Conservation (phyloP, 2,888 invertebrate species). For the Ennomos erosarius region DNA sequence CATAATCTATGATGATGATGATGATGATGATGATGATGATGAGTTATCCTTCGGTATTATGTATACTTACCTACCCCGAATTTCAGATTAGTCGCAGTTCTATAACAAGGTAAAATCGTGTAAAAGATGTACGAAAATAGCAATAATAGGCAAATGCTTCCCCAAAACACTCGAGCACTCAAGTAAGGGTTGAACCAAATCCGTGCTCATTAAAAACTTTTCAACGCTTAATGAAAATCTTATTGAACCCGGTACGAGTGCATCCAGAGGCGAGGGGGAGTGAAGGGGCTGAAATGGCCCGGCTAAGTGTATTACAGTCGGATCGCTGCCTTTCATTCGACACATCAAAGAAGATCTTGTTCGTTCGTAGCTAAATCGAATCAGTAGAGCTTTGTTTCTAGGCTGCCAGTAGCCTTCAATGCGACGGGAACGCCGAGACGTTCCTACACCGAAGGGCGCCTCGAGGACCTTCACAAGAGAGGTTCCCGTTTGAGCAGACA, state of each 20-base stretch:
- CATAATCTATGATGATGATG: no score
- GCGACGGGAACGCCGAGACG: conserved; percentile 53
- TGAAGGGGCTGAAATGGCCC: conserved; percentile 73
- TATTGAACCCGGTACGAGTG: conserved; percentile 76
- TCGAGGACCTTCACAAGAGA: conserved; percentile 16
- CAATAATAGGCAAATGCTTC: conserved; percentile 36
- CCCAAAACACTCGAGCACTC: conserved; percentile 43
- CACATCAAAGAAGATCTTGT: conserved; percentile 83
- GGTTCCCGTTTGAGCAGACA: conserved; percentile 27
- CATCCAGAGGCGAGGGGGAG: conserved; percentile 52
- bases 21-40: no score
- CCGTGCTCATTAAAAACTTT: conserved; percentile 81
- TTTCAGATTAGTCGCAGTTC: no score
- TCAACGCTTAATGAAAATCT: conserved; percentile 83
- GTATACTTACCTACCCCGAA: no score
- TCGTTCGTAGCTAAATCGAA: conserved; percentile 80
- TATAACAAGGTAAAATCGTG: no score
- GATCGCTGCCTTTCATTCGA: conserved; percentile 84
- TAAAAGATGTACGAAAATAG: conserved; percentile 27
- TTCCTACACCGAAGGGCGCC: conserved; percentile 11
- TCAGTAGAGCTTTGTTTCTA: conserved; percentile 80
- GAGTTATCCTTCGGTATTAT: no score
- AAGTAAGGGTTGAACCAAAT: conserved; percentile 66
- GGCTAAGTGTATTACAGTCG: conserved; percentile 83
- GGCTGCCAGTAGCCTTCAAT: conserved; percentile 62